Evolutionary conservation across 1,140 invertebrate genomes (phyloP).

Genomic region (Copidosoma floridanum): DNA sequence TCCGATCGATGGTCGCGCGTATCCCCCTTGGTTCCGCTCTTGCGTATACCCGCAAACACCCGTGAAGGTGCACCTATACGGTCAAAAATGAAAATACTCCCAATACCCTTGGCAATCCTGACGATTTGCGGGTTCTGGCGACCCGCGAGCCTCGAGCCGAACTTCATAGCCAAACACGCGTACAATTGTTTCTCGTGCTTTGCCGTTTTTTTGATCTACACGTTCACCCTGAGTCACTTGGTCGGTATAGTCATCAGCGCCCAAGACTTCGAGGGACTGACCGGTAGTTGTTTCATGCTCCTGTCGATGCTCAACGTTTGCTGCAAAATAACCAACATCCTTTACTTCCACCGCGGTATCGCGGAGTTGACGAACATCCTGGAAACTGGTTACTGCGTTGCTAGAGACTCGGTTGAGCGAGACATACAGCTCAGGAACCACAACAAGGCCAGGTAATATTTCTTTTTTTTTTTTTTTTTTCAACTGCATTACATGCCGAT

Average conservation of each 20-base stretch:
- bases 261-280: conserved; percentile 32
- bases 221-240: conserved; percentile 35
- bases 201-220: conserved; percentile 26
- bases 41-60: too few relatives aligned
- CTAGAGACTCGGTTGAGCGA: conserved; percentile 2
- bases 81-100: conserved; percentile 29
- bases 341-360: conserved; percentile 29
- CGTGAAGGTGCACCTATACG: too few relatives aligned
- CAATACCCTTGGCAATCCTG: conserved; percentile 34
- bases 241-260: conserved; percentile 31
- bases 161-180: neutral
- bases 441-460: conserved; percentile 5
- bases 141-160: conserved; percentile 26
- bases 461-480: too few relatives aligned
- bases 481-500: too few relatives aligned
- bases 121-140: conserved; percentile 36
- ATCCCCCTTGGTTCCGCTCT: too few relatives aligned
- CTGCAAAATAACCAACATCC: conserved; percentile 32
- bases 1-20: too few relatives aligned
- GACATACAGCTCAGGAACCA: conserved; percentile 4
- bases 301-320: conserved; percentile 37
- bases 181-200: conserved; percentile 32
- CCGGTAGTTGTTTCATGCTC: conserved; percentile 37
- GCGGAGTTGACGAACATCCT: conserved; percentile 24
- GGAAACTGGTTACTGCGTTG: conserved; percentile 15